Conservation (phyloP, 2,113 vertebrate genomes). For the Hippotragus niger region DNA sequence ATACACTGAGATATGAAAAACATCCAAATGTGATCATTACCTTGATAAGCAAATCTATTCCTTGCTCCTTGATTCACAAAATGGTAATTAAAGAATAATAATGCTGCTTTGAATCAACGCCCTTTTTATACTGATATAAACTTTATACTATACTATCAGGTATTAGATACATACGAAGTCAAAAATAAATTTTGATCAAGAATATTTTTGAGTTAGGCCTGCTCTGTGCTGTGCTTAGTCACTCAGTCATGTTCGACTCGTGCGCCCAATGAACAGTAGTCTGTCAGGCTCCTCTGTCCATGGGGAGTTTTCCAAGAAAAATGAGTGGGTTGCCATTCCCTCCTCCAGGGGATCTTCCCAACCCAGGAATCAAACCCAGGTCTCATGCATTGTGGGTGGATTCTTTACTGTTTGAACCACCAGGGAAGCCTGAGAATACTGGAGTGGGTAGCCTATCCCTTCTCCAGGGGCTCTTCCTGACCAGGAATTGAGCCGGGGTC, state of each 20-base stretch:
- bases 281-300: not conserved
- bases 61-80: not conserved
- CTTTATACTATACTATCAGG: not conserved
- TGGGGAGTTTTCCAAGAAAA: not conserved
- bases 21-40: not conserved
- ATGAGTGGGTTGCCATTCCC: not conserved
- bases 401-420: not conserved
- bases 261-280: not conserved
- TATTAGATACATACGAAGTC: not conserved
- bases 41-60: not conserved
- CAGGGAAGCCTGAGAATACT: not conserved
- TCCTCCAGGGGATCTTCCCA: not conserved
- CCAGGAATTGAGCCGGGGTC: not conserved
- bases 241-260: not conserved
- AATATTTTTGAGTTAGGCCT: not conserved
- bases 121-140: not conserved
- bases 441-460: not conserved
- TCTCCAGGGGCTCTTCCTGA: not conserved
- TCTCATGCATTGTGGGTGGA: not conserved
- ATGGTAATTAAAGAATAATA: not conserved
- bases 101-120: not conserved
- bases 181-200: slow-evolving; percentile 18
- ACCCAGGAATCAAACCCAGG: not conserved
- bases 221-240: not conserved
- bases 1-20: not conserved